Conservation (phyloP, 2,113 vertebrate species). For the Ceratotherium simum region DNA sequence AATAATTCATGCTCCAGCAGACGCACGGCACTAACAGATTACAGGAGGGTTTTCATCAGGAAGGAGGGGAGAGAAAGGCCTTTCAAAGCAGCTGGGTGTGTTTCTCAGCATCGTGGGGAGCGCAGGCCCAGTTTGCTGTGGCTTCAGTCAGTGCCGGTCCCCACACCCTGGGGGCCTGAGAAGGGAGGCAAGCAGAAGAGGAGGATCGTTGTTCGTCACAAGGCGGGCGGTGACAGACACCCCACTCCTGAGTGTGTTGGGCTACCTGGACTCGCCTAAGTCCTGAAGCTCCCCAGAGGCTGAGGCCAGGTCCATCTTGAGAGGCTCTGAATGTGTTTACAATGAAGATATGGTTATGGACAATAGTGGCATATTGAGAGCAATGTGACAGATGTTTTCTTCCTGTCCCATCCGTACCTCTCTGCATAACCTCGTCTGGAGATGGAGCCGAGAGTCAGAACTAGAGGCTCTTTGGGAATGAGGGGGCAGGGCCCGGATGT, state of each 20-base stretch:
- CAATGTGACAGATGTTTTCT: not conserved
- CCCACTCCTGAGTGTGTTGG: not conserved
- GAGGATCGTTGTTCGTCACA: constrained; percentile 21
- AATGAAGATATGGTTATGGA: not conserved
- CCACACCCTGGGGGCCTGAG: constrained; percentile 88
- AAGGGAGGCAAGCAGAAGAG: constrained; percentile 87
- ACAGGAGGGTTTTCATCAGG: constrained; percentile 93
- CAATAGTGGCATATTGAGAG: not conserved
- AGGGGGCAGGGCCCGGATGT: not conserved
- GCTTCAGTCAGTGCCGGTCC: constrained; percentile 85
- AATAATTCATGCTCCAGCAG: constrained; percentile 96
- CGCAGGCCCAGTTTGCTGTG: constrained; percentile 88
- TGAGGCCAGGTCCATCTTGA: accelerated
- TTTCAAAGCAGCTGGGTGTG: constrained; percentile 89
- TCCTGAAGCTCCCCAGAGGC: not conserved
- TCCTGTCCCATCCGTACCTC: not conserved
- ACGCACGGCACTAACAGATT: constrained; percentile 89
- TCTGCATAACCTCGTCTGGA: not conserved
- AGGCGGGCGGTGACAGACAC: not conserved
- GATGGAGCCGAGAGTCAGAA: not conserved
- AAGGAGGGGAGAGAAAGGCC: constrained; percentile 88
- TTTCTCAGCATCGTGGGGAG: constrained; percentile 88
- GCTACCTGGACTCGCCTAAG: not conserved
- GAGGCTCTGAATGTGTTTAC: not conserved
- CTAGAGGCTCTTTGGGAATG: not conserved